phyloP scores from a whole-genome alignment of 2,797 vertebrate genomes.

The Acrossocheilus wenchowensis region DNA sequence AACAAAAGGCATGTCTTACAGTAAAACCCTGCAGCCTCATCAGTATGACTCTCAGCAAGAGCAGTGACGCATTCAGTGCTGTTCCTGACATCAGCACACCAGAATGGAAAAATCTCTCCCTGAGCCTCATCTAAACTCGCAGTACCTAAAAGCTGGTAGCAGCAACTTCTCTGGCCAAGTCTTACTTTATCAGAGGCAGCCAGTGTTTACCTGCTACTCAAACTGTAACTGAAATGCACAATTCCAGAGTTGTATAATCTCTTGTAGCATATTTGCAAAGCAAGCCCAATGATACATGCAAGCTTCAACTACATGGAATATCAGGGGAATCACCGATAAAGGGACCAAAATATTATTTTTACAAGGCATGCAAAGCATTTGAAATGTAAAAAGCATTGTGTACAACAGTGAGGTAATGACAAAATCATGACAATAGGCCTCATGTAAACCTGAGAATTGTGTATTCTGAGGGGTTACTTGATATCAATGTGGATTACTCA shows the following conservation, averaged over 20 bases:
- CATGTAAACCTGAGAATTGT: neutral
- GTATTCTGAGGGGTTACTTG: neutral
- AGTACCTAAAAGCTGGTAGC: neutral
- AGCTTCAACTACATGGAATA: neutral
- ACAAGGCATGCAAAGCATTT: neutral
- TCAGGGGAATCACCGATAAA: neutral
- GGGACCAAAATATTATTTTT: neutral
- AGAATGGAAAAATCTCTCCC: neutral
- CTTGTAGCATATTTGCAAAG: neutral
- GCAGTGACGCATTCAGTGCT: conserved; percentile 10
- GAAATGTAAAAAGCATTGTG: neutral
- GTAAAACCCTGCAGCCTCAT: conserved; percentile 10
- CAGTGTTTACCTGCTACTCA: neutral
- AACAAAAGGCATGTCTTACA: conserved; percentile 1
- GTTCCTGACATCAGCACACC: conserved; percentile 28
- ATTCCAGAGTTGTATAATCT: neutral
- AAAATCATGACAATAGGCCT: neutral
- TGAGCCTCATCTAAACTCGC: neutral
- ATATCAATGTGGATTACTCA: neutral
- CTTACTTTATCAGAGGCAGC: neutral
- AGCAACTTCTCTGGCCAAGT: neutral
- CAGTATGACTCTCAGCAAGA: conserved; percentile 16
- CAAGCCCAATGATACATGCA: neutral
- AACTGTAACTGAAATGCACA: neutral
- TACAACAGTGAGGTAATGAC: neutral